Base-by-base conservation (phyloP, 2,888 invertebrate species). In the Eupithecia tripunctaria region DNA sequence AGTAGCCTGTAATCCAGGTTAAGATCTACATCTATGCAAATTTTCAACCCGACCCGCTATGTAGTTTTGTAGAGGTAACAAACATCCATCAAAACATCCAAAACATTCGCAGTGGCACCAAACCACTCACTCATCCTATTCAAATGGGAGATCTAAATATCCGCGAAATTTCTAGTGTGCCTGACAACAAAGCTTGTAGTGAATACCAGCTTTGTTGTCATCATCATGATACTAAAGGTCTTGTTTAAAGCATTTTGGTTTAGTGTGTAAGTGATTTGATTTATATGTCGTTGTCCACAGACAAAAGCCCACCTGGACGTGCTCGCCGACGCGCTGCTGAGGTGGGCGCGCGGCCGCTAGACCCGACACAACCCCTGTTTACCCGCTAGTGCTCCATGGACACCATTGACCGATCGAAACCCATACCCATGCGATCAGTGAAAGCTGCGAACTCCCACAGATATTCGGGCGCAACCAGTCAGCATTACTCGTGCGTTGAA, bases 241-340 rank as follows among this genome's bases (percentile, higher is more conserved):
- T n/a, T n/a, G n/a, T n/a, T n/a, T n/a, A n/a, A n/a, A n/a, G n/a
- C n/a, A n/a, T n/a, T n/a, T n/a, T n/a, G n/a, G n/a, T n/a, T 43
- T 5, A 43, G n/a, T 47, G n/a, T 47, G 47, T 21, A 12, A 21
- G 2, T 14, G 12, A 56, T 56, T 56, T 3, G n/a, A 29, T 15
- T 15, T 59, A 15, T 59, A 59, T 27, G 5, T 32, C 14, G 12
- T 64, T 15, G 21, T 71, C 43, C 36, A 69, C 97, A 98, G 98
- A 98, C 98, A 86, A 98, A 98, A 93, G 98, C 98, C 88, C 98
- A 98, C 92, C 95, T 98, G 95, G 98, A 98, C 95, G 98, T 98
- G 83, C 94, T 98, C 91, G 98, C 98, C 81, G 98, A 98, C 94
- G 98, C 98, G 88, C 96, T 98, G 85, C 95, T 98, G 84, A 96